Evolutionary conservation across 2,888 invertebrate species (phyloP).

Genomic region (Dioctria rufipes): DNA sequence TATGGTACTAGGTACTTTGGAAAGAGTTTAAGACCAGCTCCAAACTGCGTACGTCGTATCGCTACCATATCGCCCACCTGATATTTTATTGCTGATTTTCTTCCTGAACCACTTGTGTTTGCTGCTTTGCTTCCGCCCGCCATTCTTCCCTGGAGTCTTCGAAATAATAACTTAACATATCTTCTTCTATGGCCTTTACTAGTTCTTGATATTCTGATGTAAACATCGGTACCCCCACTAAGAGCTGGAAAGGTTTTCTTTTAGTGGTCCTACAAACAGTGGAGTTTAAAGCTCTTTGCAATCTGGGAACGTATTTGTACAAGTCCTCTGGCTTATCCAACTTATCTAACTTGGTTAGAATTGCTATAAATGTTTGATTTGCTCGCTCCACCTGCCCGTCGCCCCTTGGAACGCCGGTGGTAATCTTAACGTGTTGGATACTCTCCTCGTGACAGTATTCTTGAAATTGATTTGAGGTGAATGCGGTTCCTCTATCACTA

Average conservation of each 20-base stretch:
- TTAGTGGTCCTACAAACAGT: neutral
- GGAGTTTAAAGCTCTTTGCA: constrained; percentile 6
- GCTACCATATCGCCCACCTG: neutral
- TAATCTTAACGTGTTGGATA: constrained; percentile 63
- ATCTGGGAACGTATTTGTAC: neutral
- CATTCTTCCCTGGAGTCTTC: neutral
- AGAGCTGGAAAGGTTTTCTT: neutral
- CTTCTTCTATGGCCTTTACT: constrained; percentile 8
- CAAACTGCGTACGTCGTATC: constrained; percentile 3
- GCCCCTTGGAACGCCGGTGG: constrained; percentile 62
- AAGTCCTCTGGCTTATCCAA: constrained; percentile 61
- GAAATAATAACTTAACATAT: neutral
- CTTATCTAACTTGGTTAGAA: constrained; percentile 65
- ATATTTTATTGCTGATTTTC: neutral
- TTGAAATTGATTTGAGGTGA: constrained; percentile 63
- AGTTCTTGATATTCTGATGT: neutral
- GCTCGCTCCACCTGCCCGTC: constrained; percentile 62
- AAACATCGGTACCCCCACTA: constrained; percentile 38
- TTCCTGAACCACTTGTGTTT: constrained; percentile 53
- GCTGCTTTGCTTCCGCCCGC: constrained; percentile 52
- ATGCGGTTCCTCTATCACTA: constrained; percentile 1
- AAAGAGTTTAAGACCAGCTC: constrained; percentile 44
- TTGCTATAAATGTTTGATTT: constrained; percentile 62
- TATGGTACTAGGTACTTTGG: constrained; percentile 35
- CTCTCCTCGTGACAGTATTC: constrained; percentile 64